Evolutionary conservation across 2,113 vertebrate genomes (phyloP), one percentile per base, ranked within the genome.

Genomic region (Paracanthobrama guichenoti): DNA sequence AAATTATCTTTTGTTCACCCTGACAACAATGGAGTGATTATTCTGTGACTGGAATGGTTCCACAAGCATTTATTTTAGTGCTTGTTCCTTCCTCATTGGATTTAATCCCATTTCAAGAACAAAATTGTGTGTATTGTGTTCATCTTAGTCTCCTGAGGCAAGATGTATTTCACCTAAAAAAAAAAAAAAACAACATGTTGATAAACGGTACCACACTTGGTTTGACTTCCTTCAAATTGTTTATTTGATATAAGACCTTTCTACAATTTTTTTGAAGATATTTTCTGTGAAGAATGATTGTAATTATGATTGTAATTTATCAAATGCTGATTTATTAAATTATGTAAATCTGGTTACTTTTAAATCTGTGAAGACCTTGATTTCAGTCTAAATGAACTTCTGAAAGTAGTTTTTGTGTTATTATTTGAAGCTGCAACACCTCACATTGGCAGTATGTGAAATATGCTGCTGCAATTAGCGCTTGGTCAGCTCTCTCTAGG

Each of bases 321-420:
- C 85, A 92, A 93, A 91, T 88, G 75, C 88, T 87, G 88, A 91
- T 91, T 91, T 92, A 93, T 92, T 92, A 94, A 94, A 93, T 86
- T 48, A 88, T 87, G 87, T 88, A 84, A 89, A 90, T 82, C 24
- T 83, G 82, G 24, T 85, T 76, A 60, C 35, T 26, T 22, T 85
- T 72, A 44, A n/a, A 42, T 46, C 50, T 55, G 53, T 55, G 53
- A 55, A 22, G 18, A 55, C 53, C 39, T 39, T 39, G 39, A 39
- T 39, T 39, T 39, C 48, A 75, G 46, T 39, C 66, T 1, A 42
- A 69, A 22, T 39, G 3, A 59, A 13, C 74, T 39, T 77, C 1
- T 39, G 28, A 13, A 57, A 9, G 14, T 20, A 6, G 35, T 12
- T 69, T 69, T 20, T 22, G 66, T 42, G 11, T 69, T 22, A 69